Base-by-base conservation (phyloP, 2,797 vertebrate species). In the Sebastes jordani region DNA sequence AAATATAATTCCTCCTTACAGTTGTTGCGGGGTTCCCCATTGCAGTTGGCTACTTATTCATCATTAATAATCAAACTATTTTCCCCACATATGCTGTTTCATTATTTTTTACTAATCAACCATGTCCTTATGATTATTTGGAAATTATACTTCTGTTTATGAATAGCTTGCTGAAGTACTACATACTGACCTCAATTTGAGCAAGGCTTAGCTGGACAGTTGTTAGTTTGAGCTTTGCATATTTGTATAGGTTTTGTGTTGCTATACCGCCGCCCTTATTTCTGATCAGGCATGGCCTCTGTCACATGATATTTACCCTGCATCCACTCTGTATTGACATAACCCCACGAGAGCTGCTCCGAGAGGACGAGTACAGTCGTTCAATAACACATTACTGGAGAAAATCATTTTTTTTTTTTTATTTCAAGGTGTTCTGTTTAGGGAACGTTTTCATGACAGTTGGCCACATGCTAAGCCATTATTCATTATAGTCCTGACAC, bases 251-350 rank as follows among this genome's bases (percentile, higher is more conserved):
- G 64, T 82, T 87, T 77, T 84, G 66, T 87, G 67, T 88, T 82
- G 69, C 75, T 29, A 27, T 80, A 29, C 74, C 4, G 36, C 67
- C 25, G 16, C 87, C 87, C 84, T 62, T 88, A 91, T 91, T 87
- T 87, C 67, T 67, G 38, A 80, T 68, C 78, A 76, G 25, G 66
- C 72, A 70, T 74, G 69, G 65, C 71, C 56, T 74, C 70, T 16
- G 87, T 92, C 91, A 90, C 88, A 80, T 92, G 90, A 88, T 90
- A 91, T 93, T 92, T 92, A 84, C 87, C 90, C 91, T 68, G 80
- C 77, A 89, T 88, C 81, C 74, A 27, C 20, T 81, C 36, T 75
- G 59, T 94, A 93, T 92, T 93, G 92, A 91, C 92, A 88, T 87
- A 92, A 93, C 89, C 86, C 56, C 59, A 71, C 65, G 13, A 70